These are phyloP conservation scores for Meghimatium bilineatum DNA, from an alignment of 2,888 invertebrate genomes.

Conservation along the genomic window DNA sequence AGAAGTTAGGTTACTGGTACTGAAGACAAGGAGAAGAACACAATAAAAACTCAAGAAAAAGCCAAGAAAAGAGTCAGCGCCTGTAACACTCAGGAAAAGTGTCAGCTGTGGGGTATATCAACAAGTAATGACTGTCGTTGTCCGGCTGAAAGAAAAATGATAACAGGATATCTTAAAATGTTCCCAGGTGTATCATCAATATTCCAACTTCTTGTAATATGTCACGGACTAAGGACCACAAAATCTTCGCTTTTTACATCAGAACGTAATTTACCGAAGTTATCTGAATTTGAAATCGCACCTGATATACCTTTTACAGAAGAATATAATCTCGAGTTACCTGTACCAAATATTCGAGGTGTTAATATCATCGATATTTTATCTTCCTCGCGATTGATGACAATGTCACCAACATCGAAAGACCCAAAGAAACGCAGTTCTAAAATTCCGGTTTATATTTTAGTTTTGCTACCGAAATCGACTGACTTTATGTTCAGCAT, in stretches of 20 bases:
- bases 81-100: too few species aligned
- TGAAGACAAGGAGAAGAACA: too few species aligned
- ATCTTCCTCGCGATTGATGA: background rate
- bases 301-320: background rate
- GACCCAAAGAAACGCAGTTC: background rate
- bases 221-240: background rate
- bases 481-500: constrained; percentile 63
- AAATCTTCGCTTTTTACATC: background rate
- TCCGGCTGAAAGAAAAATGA: too few species aligned
- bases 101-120: too few species aligned
- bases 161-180: too few species aligned
- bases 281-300: background rate
- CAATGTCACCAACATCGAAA: background rate
- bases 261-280: background rate
- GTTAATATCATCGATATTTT: background rate
- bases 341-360: background rate
- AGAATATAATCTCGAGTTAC: background rate
- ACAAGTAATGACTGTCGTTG: too few species aligned
- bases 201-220: background rate
- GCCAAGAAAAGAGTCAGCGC: too few species aligned
- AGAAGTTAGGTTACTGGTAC: too few species aligned
- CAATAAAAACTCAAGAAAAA: too few species aligned
- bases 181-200: too few species aligned
- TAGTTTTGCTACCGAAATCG: constrained; percentile 66
- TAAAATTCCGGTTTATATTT: constrained; percentile 58